A percentile compares a stretch with the other conserved stretches of the same genome.
Evolutionary conservation across 2,797 vertebrate species (phyloP).

Genomic region (Lacerta viridis): DNA sequence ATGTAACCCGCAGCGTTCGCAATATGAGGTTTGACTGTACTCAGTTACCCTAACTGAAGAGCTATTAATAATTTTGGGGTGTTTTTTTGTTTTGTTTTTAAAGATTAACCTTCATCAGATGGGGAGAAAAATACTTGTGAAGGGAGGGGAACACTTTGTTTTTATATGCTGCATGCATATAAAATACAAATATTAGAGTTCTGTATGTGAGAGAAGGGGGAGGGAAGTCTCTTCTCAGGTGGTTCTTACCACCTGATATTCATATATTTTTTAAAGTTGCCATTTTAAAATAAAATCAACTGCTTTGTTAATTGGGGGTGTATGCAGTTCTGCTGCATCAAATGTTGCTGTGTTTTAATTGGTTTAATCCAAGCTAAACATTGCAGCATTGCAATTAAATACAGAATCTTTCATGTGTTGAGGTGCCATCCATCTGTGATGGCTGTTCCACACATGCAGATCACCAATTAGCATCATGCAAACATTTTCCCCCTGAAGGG

Average conservation of each 20-base stretch:
- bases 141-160: background rate
- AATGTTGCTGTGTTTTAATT: background rate
- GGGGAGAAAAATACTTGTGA: no score
- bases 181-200: no score
- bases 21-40: no score
- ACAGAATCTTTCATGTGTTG: background rate
- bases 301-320: background rate
- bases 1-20: no score
- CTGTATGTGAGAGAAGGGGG: no score
- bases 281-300: background rate
- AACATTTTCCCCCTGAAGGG: background rate
- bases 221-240: background rate
- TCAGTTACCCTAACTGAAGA: background rate
- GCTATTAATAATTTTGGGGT: no score
- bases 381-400: background rate
- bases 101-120: background rate
- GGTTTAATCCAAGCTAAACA: no score
- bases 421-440: background rate
- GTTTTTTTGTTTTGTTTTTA: no score
- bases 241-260: no score
- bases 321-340: background rate
- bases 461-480: background rate
- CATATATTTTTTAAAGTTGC: no score
- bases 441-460: background rate
- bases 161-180: background rate